Base-by-base conservation (phyloP, 2,888 invertebrate species). In the Meloe dianella region DNA sequence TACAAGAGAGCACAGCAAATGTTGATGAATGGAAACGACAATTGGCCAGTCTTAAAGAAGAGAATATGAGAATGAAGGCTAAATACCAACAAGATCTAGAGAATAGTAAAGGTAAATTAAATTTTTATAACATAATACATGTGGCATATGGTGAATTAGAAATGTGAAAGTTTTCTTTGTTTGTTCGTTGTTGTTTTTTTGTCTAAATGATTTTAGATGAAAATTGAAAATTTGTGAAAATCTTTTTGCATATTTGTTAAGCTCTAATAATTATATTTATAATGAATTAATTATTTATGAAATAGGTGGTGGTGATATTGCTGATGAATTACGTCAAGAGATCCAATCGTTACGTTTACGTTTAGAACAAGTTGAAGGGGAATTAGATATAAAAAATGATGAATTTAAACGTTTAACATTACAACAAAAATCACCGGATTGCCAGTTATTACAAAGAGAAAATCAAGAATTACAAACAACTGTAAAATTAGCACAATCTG, bases 21-120 rank as follows among this genome's bases (percentile, higher is more conserved):
- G 98, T 98, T 30, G 98, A 98, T 81, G 97, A 98, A 84, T 98
- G 98, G 98, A 98, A 98, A 84, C 89, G 96, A 71, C 97, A 98
- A 83, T 87, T 98, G 76, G 97, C 97, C 77, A 92, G 94, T 75
- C 93, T 95, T 80, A 91, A 95, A 83, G 95, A 96, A 83, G 95
- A 96, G 83, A 96, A 96, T 83, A 91, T 92, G 71, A 87, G 94
- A 67, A 90, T 95, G 78, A 92, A 92, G 82, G 87, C 89, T 58
- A 91, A 90, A 77, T 90, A 90, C 73, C 86, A 92, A 77, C 86
- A 90, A 57, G 89, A 91, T 78, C 83, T 92, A 68, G 92, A 92
- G 79, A 89, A 90, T 71, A 89, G 90, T 68, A 89, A 90, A 83
- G 89, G 88, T 83, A 82, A 79, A 66, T 10, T 14, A 10, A 10